Conservation (phyloP, 2,113 vertebrate species). For the Erinaceus europaeus region DNA sequence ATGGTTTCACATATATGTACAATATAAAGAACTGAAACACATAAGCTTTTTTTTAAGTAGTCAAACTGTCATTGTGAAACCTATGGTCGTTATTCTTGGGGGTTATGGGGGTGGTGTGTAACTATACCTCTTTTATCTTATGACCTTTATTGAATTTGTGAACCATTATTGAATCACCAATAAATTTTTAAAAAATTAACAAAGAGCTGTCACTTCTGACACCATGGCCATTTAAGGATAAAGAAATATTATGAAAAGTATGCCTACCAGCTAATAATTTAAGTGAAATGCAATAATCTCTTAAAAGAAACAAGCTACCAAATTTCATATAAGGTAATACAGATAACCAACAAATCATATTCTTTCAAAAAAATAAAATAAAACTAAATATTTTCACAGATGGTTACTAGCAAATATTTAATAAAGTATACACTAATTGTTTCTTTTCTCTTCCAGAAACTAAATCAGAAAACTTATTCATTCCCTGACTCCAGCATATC, state of each 20-base stretch:
- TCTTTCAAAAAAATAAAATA: neutral
- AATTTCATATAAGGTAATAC: neutral
- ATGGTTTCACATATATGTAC: too few species aligned
- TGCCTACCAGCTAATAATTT: neutral
- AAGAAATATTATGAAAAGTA: neutral
- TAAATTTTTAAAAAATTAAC: too few species aligned
- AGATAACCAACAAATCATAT: neutral
- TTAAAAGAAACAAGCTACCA: neutral
- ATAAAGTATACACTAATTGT: neutral
- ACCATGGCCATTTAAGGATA: neutral
- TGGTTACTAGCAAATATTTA: neutral
- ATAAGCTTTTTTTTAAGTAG: too few species aligned
- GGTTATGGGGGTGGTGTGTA: too few species aligned
- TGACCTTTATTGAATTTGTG: too few species aligned
- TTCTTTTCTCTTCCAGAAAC: neutral
- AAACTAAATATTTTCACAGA: neutral
- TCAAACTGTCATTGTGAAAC: too few species aligned
- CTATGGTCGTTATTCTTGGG: too few species aligned
- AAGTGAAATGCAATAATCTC: neutral
- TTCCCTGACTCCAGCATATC: neutral
- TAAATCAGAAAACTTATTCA: neutral
- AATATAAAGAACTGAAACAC: too few species aligned
- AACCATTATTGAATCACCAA: too few species aligned
- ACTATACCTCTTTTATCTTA: too few species aligned
- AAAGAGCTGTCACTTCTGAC: neutral